Evolutionary conservation across 1,140 invertebrate genomes (phyloP).

Genomic region (Muscidifurax raptorellus): DNA sequence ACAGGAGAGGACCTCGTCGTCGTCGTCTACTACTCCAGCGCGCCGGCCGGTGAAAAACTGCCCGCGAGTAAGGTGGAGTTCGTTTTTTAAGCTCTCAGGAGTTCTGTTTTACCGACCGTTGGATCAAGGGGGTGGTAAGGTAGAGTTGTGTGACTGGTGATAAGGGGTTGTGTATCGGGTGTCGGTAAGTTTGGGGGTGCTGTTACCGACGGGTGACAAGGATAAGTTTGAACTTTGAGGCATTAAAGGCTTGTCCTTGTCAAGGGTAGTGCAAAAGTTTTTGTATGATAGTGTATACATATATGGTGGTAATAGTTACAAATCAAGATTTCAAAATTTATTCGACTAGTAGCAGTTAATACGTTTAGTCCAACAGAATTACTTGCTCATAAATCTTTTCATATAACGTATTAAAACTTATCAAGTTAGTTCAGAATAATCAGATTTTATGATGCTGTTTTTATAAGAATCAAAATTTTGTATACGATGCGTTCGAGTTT

Average conservation of each 20-base stretch:
- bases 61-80: not conserved
- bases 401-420: too few relatives aligned
- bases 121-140: not conserved
- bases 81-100: not conserved
- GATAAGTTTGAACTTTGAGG: not conserved
- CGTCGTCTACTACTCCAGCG: not conserved
- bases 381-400: too few relatives aligned
- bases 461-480: too few relatives aligned
- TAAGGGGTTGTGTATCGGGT: not conserved
- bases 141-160: not conserved
- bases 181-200: not conserved
- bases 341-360: too few relatives aligned
- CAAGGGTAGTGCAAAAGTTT: not conserved
- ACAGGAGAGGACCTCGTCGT: not conserved
- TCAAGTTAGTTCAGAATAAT: too few relatives aligned
- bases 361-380: too few relatives aligned
- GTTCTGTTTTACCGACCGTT: not conserved
- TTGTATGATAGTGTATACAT: too few relatives aligned
- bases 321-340: not conserved
- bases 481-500: too few relatives aligned
- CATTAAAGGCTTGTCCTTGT: not conserved
- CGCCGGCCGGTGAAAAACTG: conserved; percentile 32
- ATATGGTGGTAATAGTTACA: not conserved
- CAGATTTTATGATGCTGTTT: too few relatives aligned
- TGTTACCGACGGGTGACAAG: not conserved